Evolutionary conservation across 2,797 vertebrate species (phyloP).

Genomic region (Sandelia bainsii): DNA sequence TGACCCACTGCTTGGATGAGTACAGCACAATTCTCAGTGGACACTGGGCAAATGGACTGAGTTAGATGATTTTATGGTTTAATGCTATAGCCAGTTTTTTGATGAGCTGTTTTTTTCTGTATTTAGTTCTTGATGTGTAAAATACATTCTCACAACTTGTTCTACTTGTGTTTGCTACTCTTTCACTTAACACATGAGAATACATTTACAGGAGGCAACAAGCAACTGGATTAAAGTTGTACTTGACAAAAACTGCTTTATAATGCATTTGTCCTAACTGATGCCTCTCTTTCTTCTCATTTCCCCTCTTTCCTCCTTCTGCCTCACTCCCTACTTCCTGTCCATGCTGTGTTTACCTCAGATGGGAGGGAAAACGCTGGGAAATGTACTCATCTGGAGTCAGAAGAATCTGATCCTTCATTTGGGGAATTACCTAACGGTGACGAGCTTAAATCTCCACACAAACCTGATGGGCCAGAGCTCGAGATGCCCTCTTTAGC

Average conservation of each 20-base stretch:
- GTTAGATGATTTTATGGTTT: slow-evolving; percentile 38
- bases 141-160: background rate
- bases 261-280: slow-evolving; percentile 52
- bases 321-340: slow-evolving; percentile 23
- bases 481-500: slow-evolving; percentile 77
- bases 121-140: slow-evolving; percentile 24
- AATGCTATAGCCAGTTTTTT: slow-evolving; percentile 32
- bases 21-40: slow-evolving; percentile 49
- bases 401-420: slow-evolving; percentile 94
- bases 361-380: slow-evolving; percentile 90
- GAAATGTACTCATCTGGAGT: slow-evolving; percentile 98
- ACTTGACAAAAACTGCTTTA: slow-evolving; percentile 4
- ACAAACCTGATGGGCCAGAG: slow-evolving; percentile 85
- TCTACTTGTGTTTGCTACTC: slow-evolving; percentile 22
- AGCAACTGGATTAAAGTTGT: slow-evolving; percentile 42
- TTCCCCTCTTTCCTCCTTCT: slow-evolving; percentile 25
- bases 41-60: slow-evolving; percentile 58
- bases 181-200: slow-evolving; percentile 11
- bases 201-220: slow-evolving; percentile 50
- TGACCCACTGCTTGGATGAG: slow-evolving; percentile 60
- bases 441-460: slow-evolving; percentile 93
- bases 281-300: slow-evolving; percentile 32
- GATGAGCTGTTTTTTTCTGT: background rate
- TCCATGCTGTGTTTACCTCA: slow-evolving; percentile 72
- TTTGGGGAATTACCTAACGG: slow-evolving; percentile 95